Conservation (phyloP, 2,113 vertebrate genomes). For the Corvus hawaiiensis region DNA sequence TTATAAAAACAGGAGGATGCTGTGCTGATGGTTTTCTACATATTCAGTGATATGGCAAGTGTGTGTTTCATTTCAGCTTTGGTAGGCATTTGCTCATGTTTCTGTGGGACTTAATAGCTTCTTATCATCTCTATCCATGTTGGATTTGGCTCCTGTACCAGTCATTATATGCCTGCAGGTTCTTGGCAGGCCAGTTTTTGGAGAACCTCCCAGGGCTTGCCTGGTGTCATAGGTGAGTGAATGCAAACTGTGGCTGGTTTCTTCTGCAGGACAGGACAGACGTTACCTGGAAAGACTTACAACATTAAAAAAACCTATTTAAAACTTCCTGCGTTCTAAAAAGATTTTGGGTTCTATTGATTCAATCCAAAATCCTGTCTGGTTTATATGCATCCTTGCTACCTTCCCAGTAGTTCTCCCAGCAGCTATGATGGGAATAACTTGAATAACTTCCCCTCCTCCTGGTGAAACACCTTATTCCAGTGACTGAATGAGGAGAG, state of each 20-base stretch:
- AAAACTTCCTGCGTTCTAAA: not conserved
- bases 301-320: not conserved
- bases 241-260: not conserved
- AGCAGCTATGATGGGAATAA: not conserved
- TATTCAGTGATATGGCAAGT: slow-evolving; percentile 4
- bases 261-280: slow-evolving; percentile 27
- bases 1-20: not conserved
- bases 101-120: slow-evolving; percentile 20
- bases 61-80: slow-evolving; percentile 22
- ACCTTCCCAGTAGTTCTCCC: not conserved
- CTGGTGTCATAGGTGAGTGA: slow-evolving; percentile 12
- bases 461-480: not conserved
- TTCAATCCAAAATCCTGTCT: not conserved
- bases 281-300: not conserved
- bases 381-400: not conserved
- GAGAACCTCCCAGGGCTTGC: slow-evolving; percentile 27
- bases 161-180: not conserved
- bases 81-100: not conserved
- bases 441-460: not conserved
- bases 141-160: slow-evolving; percentile 4
- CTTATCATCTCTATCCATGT: slow-evolving; percentile 23
- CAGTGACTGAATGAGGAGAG: not conserved
- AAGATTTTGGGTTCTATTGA: not conserved
- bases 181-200: slow-evolving; percentile 14
- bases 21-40: not conserved